Evolutionary conservation across 2,888 invertebrate genomes (phyloP).

Genomic region (Leptinotarsa haldemani): DNA sequence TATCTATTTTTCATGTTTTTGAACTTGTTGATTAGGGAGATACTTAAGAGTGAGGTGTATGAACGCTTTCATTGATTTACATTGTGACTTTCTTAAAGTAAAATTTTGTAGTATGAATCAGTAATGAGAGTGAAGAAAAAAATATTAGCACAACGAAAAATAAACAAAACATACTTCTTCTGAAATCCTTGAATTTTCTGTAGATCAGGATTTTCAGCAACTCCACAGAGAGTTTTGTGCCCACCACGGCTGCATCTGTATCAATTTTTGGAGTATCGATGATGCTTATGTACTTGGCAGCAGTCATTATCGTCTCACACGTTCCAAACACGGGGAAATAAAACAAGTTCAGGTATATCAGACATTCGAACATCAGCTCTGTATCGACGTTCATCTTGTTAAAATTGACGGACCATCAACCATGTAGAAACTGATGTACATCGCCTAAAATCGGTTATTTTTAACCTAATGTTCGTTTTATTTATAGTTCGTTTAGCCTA

Average conservation of each 20-base stretch:
- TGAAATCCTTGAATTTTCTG: conserved; percentile 53
- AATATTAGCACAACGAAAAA: neutral
- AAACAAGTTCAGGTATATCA: conserved; percentile 56
- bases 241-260: conserved; percentile 54
- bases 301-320: conserved; percentile 55
- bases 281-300: conserved; percentile 53
- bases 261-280: conserved; percentile 53
- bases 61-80: too few species aligned
- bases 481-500: conserved; percentile 22
- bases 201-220: conserved; percentile 55
- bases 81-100: too few species aligned
- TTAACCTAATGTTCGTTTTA: conserved; percentile 23
- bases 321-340: conserved; percentile 56
- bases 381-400: conserved; percentile 55
- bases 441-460: conserved; percentile 33
- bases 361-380: conserved; percentile 58
- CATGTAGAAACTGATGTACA: conserved; percentile 8
- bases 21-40: too few species aligned
- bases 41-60: too few species aligned
- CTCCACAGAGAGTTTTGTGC: conserved; percentile 51
- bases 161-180: conserved; percentile 50
- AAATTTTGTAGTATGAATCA: too few species aligned
- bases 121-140: too few species aligned
- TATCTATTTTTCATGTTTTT: too few species aligned
- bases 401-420: conserved; percentile 6